Percentiles rank a stretch among this genome's conserved stretches.
Evolutionary conservation across 2,113 vertebrate species (phyloP).

Genomic region (Semicossyphus pulcher): DNA sequence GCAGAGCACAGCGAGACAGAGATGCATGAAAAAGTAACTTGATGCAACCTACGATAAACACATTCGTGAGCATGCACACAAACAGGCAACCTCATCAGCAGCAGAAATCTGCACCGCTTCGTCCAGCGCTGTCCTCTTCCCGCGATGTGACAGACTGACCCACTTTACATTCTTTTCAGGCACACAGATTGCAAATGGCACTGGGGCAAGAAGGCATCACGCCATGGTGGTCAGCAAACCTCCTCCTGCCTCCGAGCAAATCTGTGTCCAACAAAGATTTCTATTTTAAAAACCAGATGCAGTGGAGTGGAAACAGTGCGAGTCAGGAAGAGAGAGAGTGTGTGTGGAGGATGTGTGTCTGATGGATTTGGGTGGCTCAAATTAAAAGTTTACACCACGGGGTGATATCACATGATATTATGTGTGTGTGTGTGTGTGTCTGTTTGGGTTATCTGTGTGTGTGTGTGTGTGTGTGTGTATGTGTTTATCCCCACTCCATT

Average conservation of each 20-base stretch:
- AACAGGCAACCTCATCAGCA: background rate
- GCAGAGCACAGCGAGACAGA: background rate
- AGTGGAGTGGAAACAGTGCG: constrained; percentile 50
- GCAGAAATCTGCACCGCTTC: background rate
- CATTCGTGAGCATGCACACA: background rate
- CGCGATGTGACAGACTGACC: constrained; percentile 67
- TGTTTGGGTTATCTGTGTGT: constrained; percentile 7
- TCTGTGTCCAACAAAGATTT: constrained; percentile 54
- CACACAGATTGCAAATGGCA: constrained; percentile 55
- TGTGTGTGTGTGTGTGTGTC: constrained; percentile 8
- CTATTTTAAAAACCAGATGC: constrained; percentile 52
- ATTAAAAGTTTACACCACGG: constrained; percentile 66
- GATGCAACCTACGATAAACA: background rate
- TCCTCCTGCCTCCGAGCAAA: constrained; percentile 33
- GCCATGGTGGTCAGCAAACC: constrained; percentile 46
- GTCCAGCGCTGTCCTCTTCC: background rate
- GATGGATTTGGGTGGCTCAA: constrained; percentile 53
- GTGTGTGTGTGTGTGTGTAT: constrained; percentile 23
- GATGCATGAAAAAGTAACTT: background rate
- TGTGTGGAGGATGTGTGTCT: constrained; percentile 24
- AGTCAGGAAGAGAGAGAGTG: constrained; percentile 21
- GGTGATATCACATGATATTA: constrained; percentile 30
- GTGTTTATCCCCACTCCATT: constrained; percentile 16
- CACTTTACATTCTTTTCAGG: constrained; percentile 57
- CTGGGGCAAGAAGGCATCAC: constrained; percentile 65